Percentiles rank a stretch among this genome's conserved stretches.
phyloP scores from a whole-genome alignment of 2,113 vertebrate species.

The Bostrychus sinensis region DNA sequence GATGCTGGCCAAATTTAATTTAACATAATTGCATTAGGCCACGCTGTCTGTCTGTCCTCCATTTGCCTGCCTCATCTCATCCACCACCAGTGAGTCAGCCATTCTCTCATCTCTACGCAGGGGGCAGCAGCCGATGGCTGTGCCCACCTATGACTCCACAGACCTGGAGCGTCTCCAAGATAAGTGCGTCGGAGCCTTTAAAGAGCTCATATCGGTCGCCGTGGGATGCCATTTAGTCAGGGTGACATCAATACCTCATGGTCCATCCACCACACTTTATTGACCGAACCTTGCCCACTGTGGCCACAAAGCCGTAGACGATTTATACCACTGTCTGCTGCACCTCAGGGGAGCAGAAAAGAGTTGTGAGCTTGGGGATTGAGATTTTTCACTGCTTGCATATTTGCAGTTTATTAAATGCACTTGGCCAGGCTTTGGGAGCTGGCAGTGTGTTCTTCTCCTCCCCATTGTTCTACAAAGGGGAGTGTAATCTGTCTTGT shows the following conservation, averaged over 20 bases:
- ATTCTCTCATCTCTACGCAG: slow-evolving; percentile 58
- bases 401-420: slow-evolving; percentile 55
- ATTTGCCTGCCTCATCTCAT: slow-evolving; percentile 63
- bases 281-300: slow-evolving; percentile 42
- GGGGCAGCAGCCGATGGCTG: slow-evolving; percentile 27
- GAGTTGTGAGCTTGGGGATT: slow-evolving; percentile 23
- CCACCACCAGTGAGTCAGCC: slow-evolving; percentile 71
- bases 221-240: slow-evolving; percentile 50
- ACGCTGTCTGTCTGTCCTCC: slow-evolving; percentile 47
- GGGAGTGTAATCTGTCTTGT: slow-evolving; percentile 59
- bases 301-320: slow-evolving; percentile 33
- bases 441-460: slow-evolving; percentile 31
- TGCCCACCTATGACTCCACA: slow-evolving; percentile 55
- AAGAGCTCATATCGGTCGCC: slow-evolving; percentile 55
- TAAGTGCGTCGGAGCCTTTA: slow-evolving; percentile 28
- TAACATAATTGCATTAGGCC: slow-evolving; percentile 65
- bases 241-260: slow-evolving; percentile 56
- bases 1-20: slow-evolving; percentile 62
- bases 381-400: slow-evolving; percentile 41
- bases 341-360: slow-evolving; percentile 25
- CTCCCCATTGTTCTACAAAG: slow-evolving; percentile 57
- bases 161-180: slow-evolving; percentile 54
- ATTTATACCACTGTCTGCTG: slow-evolving; percentile 24
- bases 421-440: slow-evolving; percentile 44
- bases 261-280: slow-evolving; percentile 39